A percentile compares a stretch with the other conserved stretches of the same genome.
These are phyloP conservation scores for Sitobion miscanthi DNA, from an alignment of 1,140 invertebrate species.

Conservation along the genomic window DNA sequence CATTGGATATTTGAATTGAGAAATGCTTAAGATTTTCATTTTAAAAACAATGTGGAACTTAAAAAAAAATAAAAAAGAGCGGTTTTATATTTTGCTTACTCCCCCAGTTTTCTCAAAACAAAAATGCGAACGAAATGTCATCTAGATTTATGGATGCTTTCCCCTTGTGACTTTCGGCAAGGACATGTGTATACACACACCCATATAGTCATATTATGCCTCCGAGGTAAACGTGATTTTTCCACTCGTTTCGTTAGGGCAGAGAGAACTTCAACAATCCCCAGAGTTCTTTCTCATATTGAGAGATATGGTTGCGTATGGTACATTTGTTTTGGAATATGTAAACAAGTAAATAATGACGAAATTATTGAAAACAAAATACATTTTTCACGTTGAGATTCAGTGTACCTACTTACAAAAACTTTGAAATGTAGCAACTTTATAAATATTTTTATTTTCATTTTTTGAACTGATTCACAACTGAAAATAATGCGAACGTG, in stretches of 20 bases:
- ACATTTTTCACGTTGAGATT: neutral
- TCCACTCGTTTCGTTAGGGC: neutral
- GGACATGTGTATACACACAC: constrained; percentile 44
- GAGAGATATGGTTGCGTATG: constrained; percentile 36
- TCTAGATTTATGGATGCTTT: constrained; percentile 56
- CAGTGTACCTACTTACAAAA: neutral
- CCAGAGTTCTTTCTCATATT: constrained; percentile 27
- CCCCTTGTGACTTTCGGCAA: constrained; percentile 39
- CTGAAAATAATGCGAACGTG: neutral
- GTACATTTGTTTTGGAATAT: constrained; percentile 55
- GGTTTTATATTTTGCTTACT: constrained; percentile 7
- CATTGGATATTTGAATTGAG: neutral
- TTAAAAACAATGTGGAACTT: constrained; percentile 43
- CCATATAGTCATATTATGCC: constrained; percentile 47
- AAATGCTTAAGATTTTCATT: neutral
- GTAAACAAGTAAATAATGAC: constrained; percentile 44
- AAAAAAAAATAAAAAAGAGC: neutral
- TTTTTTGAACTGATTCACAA: neutral
- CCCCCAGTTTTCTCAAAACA: constrained; percentile 36
- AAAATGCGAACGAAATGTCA: constrained; percentile 52
- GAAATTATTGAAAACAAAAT: constrained; percentile 43
- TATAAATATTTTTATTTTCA: neutral
- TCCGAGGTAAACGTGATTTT: constrained; percentile 55
- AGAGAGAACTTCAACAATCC: constrained; percentile 27
- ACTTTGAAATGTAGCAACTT: neutral